Conservation (phyloP, 2,888 invertebrate species). For the Fabriciana adippe region DNA sequence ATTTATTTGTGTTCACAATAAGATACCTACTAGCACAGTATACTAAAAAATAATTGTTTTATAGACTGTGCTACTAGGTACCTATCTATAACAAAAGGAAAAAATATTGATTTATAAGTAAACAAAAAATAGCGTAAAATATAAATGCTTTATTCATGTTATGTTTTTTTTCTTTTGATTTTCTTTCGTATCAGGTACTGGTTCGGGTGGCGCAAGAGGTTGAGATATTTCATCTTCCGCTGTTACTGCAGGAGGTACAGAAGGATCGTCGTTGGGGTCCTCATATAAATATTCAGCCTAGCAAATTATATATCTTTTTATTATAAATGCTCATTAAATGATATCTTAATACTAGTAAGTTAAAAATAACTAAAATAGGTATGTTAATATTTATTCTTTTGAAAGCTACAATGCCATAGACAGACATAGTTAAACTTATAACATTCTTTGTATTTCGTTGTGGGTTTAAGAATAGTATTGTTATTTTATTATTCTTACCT, state of each 20-base stretch:
- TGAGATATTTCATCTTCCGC: constrained; percentile 41
- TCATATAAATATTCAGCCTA: constrained; percentile 65
- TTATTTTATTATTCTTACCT: constrained; percentile 48
- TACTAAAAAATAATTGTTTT: too few relatives aligned
- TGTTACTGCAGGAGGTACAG: constrained; percentile 54
- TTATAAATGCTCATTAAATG: background rate
- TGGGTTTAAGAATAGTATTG: background rate
- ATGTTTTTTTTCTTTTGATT: constrained; percentile 8
- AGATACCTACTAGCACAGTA: too few relatives aligned
- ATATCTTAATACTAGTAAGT: background rate
- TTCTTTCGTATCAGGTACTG: constrained; percentile 25
- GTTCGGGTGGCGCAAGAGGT: constrained; percentile 38
- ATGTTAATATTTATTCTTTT: background rate
- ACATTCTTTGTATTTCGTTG: too few relatives aligned
- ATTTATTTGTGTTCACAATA: too few relatives aligned
- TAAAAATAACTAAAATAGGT: background rate
- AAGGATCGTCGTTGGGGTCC: constrained; percentile 70
- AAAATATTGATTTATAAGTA: background rate
- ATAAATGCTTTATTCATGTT: background rate
- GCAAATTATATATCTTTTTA: background rate
- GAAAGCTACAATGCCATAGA: too few relatives aligned
- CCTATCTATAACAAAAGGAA: too few relatives aligned
- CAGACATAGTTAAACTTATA: too few relatives aligned
- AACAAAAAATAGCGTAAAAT: background rate
- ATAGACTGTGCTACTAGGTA: too few relatives aligned